phyloP scores from a whole-genome alignment of 1,140 invertebrate species.

The Globodera rostochiensis region DNA sequence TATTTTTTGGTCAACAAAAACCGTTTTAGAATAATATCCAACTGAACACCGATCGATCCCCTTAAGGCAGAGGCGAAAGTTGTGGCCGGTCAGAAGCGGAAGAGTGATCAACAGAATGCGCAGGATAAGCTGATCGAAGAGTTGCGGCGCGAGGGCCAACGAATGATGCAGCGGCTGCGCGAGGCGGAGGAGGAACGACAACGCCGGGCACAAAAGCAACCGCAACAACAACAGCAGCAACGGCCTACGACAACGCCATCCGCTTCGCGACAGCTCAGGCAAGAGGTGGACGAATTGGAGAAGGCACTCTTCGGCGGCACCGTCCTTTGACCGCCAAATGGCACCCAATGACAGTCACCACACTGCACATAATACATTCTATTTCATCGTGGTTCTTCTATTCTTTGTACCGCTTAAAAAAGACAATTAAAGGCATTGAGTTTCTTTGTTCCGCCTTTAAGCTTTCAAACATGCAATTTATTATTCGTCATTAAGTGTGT shows the following conservation, averaged over 20 bases:
- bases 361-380: too few species aligned
- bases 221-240: background rate
- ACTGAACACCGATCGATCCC: background rate
- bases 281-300: constrained; percentile 28
- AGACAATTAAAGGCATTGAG: too few species aligned
- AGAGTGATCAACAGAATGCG: background rate
- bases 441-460: too few species aligned
- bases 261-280: background rate
- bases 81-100: constrained; percentile 11
- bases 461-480: too few species aligned
- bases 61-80: constrained; percentile 10
- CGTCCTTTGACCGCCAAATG: background rate
- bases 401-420: too few species aligned
- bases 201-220: background rate
- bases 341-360: too few species aligned
- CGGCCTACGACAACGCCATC: background rate
- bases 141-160: constrained; percentile 22
- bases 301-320: constrained; percentile 21
- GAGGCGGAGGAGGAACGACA: constrained; percentile 20
- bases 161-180: constrained; percentile 33
- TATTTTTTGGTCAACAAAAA: too few species aligned
- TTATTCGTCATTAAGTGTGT: too few species aligned
- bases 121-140: constrained; percentile 20
- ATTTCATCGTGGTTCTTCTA: too few species aligned
- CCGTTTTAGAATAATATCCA: background rate